Conservation (phyloP, 2,797 vertebrate genomes). For the Mycteria americana region DNA sequence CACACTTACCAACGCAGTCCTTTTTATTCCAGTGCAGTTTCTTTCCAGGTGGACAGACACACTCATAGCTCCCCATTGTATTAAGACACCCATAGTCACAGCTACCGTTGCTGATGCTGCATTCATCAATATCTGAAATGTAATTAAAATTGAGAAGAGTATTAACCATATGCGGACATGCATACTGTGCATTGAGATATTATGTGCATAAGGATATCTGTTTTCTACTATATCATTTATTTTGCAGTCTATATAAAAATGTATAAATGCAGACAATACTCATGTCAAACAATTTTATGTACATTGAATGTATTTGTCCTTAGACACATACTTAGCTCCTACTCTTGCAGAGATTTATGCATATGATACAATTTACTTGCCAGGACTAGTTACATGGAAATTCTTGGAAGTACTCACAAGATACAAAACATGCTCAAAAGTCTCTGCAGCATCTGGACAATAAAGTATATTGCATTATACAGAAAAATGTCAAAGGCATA, state of each 20-base stretch:
- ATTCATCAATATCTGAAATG: constrained; percentile 91
- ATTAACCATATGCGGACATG: not conserved
- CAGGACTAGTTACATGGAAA: not conserved
- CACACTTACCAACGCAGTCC: constrained; percentile 88
- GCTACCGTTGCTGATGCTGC: constrained; percentile 91
- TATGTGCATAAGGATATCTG: not conserved
- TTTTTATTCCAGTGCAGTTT: constrained; percentile 97
- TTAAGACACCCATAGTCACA: constrained; percentile 90
- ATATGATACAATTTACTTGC: not conserved
- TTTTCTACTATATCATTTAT: not conserved
- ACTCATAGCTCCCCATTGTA: constrained; percentile 89
- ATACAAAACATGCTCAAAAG: not conserved
- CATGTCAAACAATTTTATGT: not conserved
- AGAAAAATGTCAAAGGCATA: not conserved
- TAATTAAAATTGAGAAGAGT: not conserved
- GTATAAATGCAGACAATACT: not conserved
- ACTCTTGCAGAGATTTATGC: not conserved
- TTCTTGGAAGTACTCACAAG: not conserved
- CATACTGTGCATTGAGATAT: not conserved
- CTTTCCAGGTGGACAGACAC: constrained; percentile 85
- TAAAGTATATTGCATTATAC: not conserved
- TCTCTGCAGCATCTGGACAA: not conserved
- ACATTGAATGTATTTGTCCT: not conserved
- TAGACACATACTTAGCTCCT: not conserved
- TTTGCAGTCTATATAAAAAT: not conserved